Evolutionary conservation across 1,140 invertebrate genomes (phyloP).

Genomic region (Nasonia vitripennis): DNA sequence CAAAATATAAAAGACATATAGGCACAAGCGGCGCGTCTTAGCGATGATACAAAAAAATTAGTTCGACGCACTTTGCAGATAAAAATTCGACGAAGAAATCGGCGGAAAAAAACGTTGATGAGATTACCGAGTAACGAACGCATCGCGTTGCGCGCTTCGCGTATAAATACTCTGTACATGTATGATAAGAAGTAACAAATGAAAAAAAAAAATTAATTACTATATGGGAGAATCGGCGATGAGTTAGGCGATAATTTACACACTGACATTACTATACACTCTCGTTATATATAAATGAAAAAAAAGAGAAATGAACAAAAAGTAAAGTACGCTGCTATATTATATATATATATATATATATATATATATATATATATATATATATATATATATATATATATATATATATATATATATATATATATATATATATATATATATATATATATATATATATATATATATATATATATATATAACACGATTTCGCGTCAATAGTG

Average conservation of each 20-base stretch:
- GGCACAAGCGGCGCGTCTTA: slow-evolving; percentile 23
- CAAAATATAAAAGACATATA: slow-evolving; percentile 18
- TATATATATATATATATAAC: not conserved
- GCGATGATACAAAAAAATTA: slow-evolving; percentile 29
- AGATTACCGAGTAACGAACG: slow-evolving; percentile 17
- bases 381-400: not conserved
- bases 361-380: not conserved
- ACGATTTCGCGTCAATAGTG: slow-evolving; percentile 20
- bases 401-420: not conserved
- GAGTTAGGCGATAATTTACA: slow-evolving; percentile 44
- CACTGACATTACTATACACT: slow-evolving; percentile 43
- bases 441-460: not conserved
- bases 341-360: not conserved
- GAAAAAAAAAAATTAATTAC: not conserved
- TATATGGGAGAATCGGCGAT: slow-evolving; percentile 34
- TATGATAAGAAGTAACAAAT: slow-evolving; percentile 7
- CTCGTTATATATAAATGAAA: slow-evolving; percentile 22
- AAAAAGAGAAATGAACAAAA: not conserved
- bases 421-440: not conserved
- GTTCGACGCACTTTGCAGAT: slow-evolving; percentile 38
- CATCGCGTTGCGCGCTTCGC: slow-evolving; percentile 39
- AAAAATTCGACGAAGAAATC: slow-evolving; percentile 18
- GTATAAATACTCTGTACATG: slow-evolving; percentile 44
- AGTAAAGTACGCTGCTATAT: not conserved
- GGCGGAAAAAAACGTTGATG: slow-evolving; percentile 26